Percentiles rank a stretch among this genome's conserved stretches.
These are phyloP conservation scores for Drosophila cognata DNA, from an alignment of 2,888 invertebrate genomes.

Conservation along the genomic window DNA sequence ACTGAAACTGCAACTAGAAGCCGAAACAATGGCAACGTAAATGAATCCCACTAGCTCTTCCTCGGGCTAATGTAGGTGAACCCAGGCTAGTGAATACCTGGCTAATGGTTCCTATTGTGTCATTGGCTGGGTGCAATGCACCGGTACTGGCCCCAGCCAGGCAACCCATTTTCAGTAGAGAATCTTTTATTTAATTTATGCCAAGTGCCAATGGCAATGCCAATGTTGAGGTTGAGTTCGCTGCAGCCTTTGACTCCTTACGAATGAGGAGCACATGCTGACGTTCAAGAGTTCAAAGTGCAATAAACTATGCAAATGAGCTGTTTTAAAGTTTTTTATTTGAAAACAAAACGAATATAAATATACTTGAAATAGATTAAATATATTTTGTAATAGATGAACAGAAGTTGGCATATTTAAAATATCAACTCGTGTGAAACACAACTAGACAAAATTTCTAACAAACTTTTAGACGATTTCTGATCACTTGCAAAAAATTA, in stretches of 20 bases:
- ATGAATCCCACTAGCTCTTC: conserved; percentile 17
- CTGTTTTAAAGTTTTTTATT: background rate
- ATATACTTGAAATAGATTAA: background rate
- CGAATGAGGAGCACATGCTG: conserved; percentile 33
- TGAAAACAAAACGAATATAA: background rate
- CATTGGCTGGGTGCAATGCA: conserved; percentile 45
- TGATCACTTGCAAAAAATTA: background rate
- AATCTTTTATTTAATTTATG: conserved; percentile 67
- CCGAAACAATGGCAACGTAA: conserved; percentile 32
- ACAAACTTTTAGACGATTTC: background rate
- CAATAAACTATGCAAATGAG: conserved; percentile 61
- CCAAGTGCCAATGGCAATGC: conserved; percentile 78
- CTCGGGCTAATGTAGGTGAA: conserved; percentile 53
- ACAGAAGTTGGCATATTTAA: background rate
- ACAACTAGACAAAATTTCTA: background rate
- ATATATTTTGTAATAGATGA: background rate
- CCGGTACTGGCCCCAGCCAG: conserved; percentile 19
- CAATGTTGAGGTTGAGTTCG: conserved; percentile 37
- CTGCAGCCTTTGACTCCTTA: conserved; percentile 28
- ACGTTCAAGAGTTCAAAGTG: conserved; percentile 67
- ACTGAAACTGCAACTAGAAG: conserved; percentile 10
- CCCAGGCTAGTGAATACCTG: conserved; percentile 20
- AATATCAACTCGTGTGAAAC: background rate
- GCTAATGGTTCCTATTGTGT: conserved; percentile 32
- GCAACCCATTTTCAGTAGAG: conserved; percentile 60